Evolutionary conservation across 1,140 invertebrate species (phyloP), one percentile per base, ranked within the genome.

Genomic region (Prorops nasuta): DNA sequence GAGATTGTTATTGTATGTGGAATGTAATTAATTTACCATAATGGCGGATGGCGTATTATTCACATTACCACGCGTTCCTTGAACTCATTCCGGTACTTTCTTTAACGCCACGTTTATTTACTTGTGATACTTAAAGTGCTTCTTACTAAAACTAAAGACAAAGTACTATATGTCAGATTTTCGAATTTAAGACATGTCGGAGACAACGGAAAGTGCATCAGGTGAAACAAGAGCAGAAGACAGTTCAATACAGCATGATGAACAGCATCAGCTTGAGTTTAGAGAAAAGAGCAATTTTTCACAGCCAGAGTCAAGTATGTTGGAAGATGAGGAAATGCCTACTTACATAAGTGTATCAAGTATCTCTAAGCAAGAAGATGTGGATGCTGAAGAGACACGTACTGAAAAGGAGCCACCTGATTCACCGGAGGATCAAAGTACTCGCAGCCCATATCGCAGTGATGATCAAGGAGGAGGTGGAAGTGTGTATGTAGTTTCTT

Each of bases 271-370:
- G 38, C 1, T 21, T 28, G 3, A 18, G 6, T 16, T 22, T n/a
- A 21, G 38, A n/a, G 22, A 47, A 17, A 9, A 36, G 10, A 6
- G 4, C 4, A 28, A 4, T 4, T 28, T 28, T 6, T 6, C 4
- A 6, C 24, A 28, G 4, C 24, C 4, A 28, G 24, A 28, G 24
- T 4, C 10, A 4, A 28, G 24, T 21, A 51, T 68, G 56, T 49
- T 73, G 0, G 71, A 76, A 22, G 69, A 76, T 16, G 71, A 76
- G 42, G 70, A 74, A 49, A 74, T 74, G 72, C 72, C 71, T 7
- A 64, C 65, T 6, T 72, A 63, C 15, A 62, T 66, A 12, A 72
- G 64, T 31, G 31, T 69, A 1, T 56, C 63, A 0, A 64, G 54
- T n/a, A 47, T 48, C 0, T 58, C 59, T 0, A 62, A 43, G 15